These are phyloP conservation scores for Holotrichia oblita DNA, from an alignment of 1,140 invertebrate species.

Conservation along the genomic window DNA sequence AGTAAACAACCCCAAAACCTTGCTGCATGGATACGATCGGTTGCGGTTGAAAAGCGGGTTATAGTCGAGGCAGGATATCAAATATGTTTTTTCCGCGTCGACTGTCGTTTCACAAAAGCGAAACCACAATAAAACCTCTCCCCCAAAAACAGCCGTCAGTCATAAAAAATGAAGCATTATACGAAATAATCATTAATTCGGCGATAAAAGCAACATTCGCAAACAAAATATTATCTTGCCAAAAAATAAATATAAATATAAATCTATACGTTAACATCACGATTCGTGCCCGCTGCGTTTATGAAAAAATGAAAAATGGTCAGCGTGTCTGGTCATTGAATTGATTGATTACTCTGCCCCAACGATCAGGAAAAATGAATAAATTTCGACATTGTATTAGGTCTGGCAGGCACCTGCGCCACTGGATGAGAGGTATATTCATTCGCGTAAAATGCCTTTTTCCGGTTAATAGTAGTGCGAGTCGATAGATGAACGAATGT, in stretches of 20 bases:
- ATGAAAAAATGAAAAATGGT: conserved; percentile 8
- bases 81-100: conserved; percentile 2
- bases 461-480: background rate
- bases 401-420: background rate
- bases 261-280: background rate
- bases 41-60: background rate
- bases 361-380: background rate
- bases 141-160: background rate
- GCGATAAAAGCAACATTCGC: conserved; percentile 26
- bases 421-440: background rate
- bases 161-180: conserved; percentile 13
- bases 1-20: background rate
- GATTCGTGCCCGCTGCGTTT: background rate
- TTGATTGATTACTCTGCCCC: background rate
- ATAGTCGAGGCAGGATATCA: background rate
- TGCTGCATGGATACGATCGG: background rate
- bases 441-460: background rate
- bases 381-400: background rate
- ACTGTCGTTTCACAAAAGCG: background rate
- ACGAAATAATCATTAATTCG: conserved; percentile 22
- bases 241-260: conserved; percentile 35
- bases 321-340: background rate
- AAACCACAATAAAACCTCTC: conserved; percentile 19
- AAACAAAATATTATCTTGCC: conserved; percentile 32
- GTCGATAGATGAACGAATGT: background rate